Evolutionary conservation across 2,888 invertebrate genomes (phyloP), one percentile per base, ranked within the genome.

Genomic region (Microctonus aethiopoides): DNA sequence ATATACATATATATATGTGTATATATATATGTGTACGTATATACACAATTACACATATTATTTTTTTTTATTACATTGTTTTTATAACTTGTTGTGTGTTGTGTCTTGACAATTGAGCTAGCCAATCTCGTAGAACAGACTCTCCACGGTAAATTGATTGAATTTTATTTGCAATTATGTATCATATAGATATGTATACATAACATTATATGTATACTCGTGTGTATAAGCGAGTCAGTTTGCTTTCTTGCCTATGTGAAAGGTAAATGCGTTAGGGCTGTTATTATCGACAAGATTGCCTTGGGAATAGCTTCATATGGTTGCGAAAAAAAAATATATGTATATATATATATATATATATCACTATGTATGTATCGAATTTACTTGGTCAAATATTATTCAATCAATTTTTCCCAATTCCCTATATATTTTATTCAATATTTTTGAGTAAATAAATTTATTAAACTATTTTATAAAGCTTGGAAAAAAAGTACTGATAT

Each of bases 241-340:
- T 65, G 61, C 56, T 72, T 69, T 66, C 57, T 39, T 46, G 65
- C 24, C 68, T 59, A 69, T 74, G 74, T 70, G 75, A 76, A 75
- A 74, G 76, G 74, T 78, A 78, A 78, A 73, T 74, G 69, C 68
- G 76, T 78, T 78, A 78, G 72, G 74, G 71, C 66, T 74, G 69
- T 76, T 77, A 78, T 77, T 76, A 78, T 75, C 71, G 76, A 67
- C 71, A 75, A 77, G 77, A 78, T 78, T 78, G 77, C 76, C 76
- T 75, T 73, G 77, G 76, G 78, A 78, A 78, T 78, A 78, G 75
- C 74, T 74, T 76, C 69, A 71, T 63, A 72, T 73, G 70, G 72
- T 66, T 74, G 67, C 70, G n/a, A n/a, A n/a, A n/a, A n/a, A n/a
- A n/a, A n/a, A n/a, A n/a, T n/a, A n/a, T n/a, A n/a, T n/a, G n/a